A percentile compares a stretch with the other conserved stretches of the same genome.
These are phyloP conservation scores for Patella ulyssiponensis DNA, from an alignment of 2,888 invertebrate species.

Conservation along the genomic window DNA sequence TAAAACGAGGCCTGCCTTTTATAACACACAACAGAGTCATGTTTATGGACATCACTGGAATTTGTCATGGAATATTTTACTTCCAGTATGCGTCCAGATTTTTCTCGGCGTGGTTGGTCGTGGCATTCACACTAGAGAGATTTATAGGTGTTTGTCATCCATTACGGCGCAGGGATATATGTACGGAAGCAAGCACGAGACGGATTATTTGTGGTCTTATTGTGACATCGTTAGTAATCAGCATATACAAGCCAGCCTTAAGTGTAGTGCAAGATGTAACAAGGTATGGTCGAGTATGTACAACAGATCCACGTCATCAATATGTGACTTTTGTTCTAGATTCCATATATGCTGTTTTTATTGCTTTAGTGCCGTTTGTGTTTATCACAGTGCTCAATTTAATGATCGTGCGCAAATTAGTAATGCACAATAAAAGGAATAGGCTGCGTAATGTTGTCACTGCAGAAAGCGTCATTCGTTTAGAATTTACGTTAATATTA, in stretches of 20 bases:
- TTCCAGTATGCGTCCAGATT: slow-evolving; percentile 73
- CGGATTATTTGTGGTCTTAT: slow-evolving; percentile 50
- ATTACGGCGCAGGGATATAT: slow-evolving; percentile 56
- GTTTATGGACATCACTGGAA: slow-evolving; percentile 47
- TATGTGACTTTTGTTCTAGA: slow-evolving; percentile 57
- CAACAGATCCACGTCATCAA: slow-evolving; percentile 40
- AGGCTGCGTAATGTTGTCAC: slow-evolving; percentile 45
- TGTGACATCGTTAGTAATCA: slow-evolving; percentile 45
- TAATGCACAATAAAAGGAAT: slow-evolving; percentile 40
- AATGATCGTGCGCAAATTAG: slow-evolving; percentile 52
- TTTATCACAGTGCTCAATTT: slow-evolving; percentile 59
- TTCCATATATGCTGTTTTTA: slow-evolving; percentile 53
- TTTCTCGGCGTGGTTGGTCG: slow-evolving; percentile 67
- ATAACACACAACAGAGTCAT: slow-evolving; percentile 32
- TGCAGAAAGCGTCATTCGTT: slow-evolving; percentile 57
- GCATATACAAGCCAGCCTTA: slow-evolving; percentile 63
- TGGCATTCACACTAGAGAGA: slow-evolving; percentile 65
- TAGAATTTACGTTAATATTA: slow-evolving; percentile 66
- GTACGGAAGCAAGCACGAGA: slow-evolving; percentile 18
- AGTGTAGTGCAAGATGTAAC: slow-evolving; percentile 48
- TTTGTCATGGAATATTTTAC: slow-evolving; percentile 80
- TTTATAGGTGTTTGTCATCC: slow-evolving; percentile 69
- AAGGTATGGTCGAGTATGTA: slow-evolving; percentile 42
- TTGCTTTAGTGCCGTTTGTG: slow-evolving; percentile 58
- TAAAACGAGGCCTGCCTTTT: slow-evolving; percentile 55